Base-by-base conservation (phyloP, 2,797 vertebrate genomes). In the Anguilla obscura region DNA sequence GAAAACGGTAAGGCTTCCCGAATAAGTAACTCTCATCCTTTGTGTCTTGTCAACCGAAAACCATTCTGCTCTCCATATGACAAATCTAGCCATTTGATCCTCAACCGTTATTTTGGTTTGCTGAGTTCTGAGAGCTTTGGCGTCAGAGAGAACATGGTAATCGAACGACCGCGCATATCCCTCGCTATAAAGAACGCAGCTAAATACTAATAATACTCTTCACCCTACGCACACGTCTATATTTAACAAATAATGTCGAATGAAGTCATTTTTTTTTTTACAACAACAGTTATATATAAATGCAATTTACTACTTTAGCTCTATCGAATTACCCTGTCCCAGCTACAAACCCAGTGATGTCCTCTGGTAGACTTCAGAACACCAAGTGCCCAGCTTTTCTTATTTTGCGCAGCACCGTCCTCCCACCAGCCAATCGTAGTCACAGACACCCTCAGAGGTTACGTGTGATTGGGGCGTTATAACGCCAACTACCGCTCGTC, bases 371-470 rank as follows among this genome's bases (percentile, higher is more conserved):
- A 95, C 96, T 97, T 97, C 97, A 98, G 97, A 96, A 96, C 96
- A 94, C 94, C 88, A 95, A 96, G 95, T 97, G 97, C 94, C 95
- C 95, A 86, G 96, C 91, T 94, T 90, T 91, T 94, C 95, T 93
- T 92, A 93, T 98, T 99, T 98, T 98, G 97, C 97, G 96, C 97
- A 97, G 97, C 97, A 96, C 95, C 94, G 93, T 94, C 94, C 94
- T 93, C 93, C 93, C 93, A 92, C 89, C 92, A 95, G 92, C 96
- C 96, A 96, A 96, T 96, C 90, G 94, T 86, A 90, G 91, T 80
- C 92, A 89, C 93, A 90, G 92, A 92, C 93, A 93, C 88, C 93
- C 92, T 91, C 91, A 92, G 94, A 93, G 90, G 94, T 94, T 92
- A 91, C 93, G 92, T 91, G 93, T 95, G 95, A 97, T 97, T 96